Percentiles rank a stretch among this genome's conserved stretches.
phyloP scores from a whole-genome alignment of 2,797 vertebrate species.

The Mycteria americana region DNA sequence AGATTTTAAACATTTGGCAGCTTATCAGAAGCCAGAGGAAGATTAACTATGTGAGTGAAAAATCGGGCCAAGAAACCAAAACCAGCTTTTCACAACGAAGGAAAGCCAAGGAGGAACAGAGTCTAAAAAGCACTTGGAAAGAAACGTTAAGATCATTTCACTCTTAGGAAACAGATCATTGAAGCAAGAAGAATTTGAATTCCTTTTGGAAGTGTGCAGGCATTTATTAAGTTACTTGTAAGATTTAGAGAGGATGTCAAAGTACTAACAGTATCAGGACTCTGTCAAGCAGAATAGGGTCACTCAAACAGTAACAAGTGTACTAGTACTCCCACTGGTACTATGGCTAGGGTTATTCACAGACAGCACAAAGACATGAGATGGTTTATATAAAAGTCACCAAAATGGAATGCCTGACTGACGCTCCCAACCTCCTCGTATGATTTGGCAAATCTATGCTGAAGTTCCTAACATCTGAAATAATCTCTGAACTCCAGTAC shows the following conservation, averaged over 20 bases:
- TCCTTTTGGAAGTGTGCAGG: neutral
- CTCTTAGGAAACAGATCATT: constrained; percentile 14
- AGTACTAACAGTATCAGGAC: neutral
- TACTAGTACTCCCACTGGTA: neutral
- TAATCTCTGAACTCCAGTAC: neutral
- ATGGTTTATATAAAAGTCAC: neutral
- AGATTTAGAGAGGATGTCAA: neutral
- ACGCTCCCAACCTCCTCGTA: neutral
- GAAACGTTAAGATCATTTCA: constrained; percentile 21
- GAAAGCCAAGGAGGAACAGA: constrained; percentile 38
- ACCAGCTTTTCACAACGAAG: constrained; percentile 30
- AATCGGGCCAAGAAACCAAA: constrained; percentile 62
- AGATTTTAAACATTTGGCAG: constrained; percentile 62
- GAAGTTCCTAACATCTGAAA: neutral
- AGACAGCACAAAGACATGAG: neutral
- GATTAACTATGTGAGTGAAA: constrained; percentile 61
- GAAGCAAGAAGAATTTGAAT: constrained; percentile 13
- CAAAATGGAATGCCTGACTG: neutral
- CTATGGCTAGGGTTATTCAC: neutral
- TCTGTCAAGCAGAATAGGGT: neutral
- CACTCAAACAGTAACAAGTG: neutral
- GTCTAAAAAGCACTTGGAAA: constrained; percentile 38
- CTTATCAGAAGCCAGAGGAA: constrained; percentile 51
- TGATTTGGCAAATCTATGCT: neutral
- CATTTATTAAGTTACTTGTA: neutral